Base-by-base conservation (phyloP, 1,140 invertebrate genomes). In the Drosophila jambulina region DNA sequence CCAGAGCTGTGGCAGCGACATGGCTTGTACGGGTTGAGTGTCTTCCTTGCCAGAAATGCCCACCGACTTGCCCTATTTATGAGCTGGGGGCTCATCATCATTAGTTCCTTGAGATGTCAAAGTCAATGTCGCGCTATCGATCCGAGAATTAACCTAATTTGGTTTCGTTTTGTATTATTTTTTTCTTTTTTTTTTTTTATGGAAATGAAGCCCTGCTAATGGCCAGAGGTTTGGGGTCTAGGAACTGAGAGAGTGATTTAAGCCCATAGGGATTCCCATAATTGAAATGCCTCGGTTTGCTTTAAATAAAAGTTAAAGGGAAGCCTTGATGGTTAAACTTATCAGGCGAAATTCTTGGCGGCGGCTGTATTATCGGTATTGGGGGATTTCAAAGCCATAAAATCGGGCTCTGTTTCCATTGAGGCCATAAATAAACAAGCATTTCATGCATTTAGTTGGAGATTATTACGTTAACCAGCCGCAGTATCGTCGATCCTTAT, bases 401-500 rank as follows among this genome's bases (percentile, higher is more conserved):
- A 54, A 25, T 12, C 4, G 2, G 6, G 15, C 12, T n/a, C 9
- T n/a, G 1, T 0, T 8, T 0, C n/a, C 36, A 53, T 29, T 68
- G 62, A 42, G 67, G 62, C 38, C 67, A 45, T 70, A 70, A 70
- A 70, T 68, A 56, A 70, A 15, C 43, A 19, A 45, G 45, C 13
- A 49, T 49, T 68, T 49, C 45, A 40, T 15, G 23, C 36, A 25
- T 46, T 61, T 68, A 68, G 34, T 49, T 1, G 2, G 13, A 6
- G 61, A 54, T 59, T 72, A 71, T 48, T 42, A 38, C 67, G 67
- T 46, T 68, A 29, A 68, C 67, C 21, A 29, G 32, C 17, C 29
- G 5, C 51, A 58, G 69, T 72, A 74, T 72, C 45, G 19, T 15
- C 67, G 40, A 70, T 42, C 45, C 68, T 72, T 74, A 74, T 74